A percentile compares a stretch with the other conserved stretches of the same genome.
These are phyloP conservation scores for Thaumetopoea pityocampa DNA, from an alignment of 1,140 invertebrate species.

Conservation along the genomic window DNA sequence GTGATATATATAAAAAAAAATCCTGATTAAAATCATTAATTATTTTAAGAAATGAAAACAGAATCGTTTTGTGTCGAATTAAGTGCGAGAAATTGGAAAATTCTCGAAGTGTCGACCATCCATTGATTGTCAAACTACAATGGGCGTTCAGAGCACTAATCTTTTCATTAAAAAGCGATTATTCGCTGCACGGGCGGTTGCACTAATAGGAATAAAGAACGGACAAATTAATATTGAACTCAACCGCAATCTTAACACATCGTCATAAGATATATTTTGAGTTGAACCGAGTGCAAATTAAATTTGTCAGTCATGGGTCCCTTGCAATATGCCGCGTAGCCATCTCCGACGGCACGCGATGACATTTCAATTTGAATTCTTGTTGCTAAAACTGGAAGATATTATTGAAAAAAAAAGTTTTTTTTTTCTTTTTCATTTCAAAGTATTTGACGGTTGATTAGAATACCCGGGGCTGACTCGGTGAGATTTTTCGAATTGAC, in stretches of 20 bases:
- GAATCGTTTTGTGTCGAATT: conserved; percentile 38
- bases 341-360: conserved; percentile 42
- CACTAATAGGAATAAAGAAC: conserved; percentile 65
- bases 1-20: too few species aligned
- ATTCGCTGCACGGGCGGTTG: conserved; percentile 62
- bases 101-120: conserved; percentile 51
- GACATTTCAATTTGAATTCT: conserved; percentile 71
- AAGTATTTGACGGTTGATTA: conserved; percentile 18
- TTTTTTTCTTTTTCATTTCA: conserved; percentile 8
- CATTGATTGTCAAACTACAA: conserved; percentile 58
- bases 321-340: conserved; percentile 48
- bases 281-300: background rate
- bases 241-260: background rate
- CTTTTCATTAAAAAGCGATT: conserved; percentile 75
- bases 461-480: conserved; percentile 4
- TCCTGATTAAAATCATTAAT: too few species aligned
- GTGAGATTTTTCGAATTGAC: conserved; percentile 3
- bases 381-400: conserved; percentile 42
- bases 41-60: conserved; percentile 18
- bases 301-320: conserved; percentile 25
- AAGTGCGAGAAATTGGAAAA: conserved; percentile 59
- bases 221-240: conserved; percentile 3
- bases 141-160: conserved; percentile 57
- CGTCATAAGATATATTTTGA: conserved; percentile 26
- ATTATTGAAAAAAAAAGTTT: conserved; percentile 36